phyloP scores from a whole-genome alignment of 2,888 invertebrate species.

The Drosophila gaucha region DNA sequence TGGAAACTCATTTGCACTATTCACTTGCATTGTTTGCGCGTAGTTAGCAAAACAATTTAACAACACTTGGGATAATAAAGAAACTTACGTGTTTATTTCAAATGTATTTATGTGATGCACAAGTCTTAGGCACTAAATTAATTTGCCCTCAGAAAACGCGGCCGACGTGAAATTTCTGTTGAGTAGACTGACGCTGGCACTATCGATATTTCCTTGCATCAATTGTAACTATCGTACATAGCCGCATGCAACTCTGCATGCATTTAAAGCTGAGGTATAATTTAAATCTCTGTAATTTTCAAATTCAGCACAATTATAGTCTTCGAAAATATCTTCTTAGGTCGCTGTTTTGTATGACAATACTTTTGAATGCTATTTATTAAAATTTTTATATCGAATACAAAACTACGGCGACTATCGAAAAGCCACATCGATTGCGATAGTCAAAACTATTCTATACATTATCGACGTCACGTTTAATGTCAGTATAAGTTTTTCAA shows the following conservation, averaged over 20 bases:
- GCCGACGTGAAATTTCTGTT: conserved; percentile 51
- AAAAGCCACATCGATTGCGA: conserved; percentile 1
- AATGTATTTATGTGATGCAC: conserved; percentile 30
- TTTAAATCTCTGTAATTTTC: neutral
- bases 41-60: neutral
- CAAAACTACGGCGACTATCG: conserved; percentile 2
- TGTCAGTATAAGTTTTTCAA: conserved; percentile 20
- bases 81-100: conserved; percentile 45
- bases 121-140: conserved; percentile 34
- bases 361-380: neutral
- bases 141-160: conserved; percentile 54
- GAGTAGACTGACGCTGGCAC: conserved; percentile 50
- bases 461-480: conserved; percentile 25
- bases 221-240: conserved; percentile 9
- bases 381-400: conserved; percentile 32
- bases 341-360: neutral
- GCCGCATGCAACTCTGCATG: conserved; percentile 17
- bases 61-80: neutral
- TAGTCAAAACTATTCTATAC: neutral
- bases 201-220: conserved; percentile 36
- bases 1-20: neutral
- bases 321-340: neutral
- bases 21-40: neutral
- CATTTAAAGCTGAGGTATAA: neutral
- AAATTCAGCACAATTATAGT: neutral